phyloP scores from a whole-genome alignment of 2,888 invertebrate species.

The Drosophila kambysellisi region DNA sequence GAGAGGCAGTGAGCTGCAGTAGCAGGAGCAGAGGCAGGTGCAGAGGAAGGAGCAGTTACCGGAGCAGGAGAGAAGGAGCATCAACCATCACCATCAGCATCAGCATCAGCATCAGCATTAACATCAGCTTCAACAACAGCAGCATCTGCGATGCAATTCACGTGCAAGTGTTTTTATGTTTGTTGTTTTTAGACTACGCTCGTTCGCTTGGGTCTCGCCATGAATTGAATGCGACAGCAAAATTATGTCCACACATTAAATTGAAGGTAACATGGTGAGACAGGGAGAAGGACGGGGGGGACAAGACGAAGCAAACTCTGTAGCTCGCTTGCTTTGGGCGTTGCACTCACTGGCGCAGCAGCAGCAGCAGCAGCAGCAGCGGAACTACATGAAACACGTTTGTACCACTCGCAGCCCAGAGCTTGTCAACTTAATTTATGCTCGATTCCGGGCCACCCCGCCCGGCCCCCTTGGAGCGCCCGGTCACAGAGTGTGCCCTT shows the following conservation, averaged over 20 bases:
- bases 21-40: background rate
- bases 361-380: conserved; percentile 23
- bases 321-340: conserved; percentile 31
- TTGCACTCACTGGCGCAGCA: conserved; percentile 11
- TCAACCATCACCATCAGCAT: conserved; percentile 35
- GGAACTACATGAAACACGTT: conserved; percentile 54
- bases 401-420: conserved; percentile 39
- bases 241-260: conserved; percentile 82
- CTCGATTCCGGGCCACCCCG: conserved; percentile 57
- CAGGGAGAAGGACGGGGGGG: conserved; percentile 9
- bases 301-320: background rate
- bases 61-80: conserved; percentile 23
- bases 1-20: conserved; percentile 2
- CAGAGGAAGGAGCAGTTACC: background rate
- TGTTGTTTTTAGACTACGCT: conserved; percentile 52
- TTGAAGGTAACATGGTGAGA: conserved; percentile 49
- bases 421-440: conserved; percentile 81
- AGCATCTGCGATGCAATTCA: conserved; percentile 74
- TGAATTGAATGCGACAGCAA: conserved; percentile 80
- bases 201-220: conserved; percentile 35
- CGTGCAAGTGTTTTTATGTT: conserved; percentile 73
- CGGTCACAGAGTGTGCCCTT: background rate
- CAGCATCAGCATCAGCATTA: conserved; percentile 20
- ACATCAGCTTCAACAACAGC: conserved; percentile 24
- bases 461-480: background rate